Evolutionary conservation across 2,113 vertebrate genomes (phyloP).

Genomic region (Aegithalos caudatus): DNA sequence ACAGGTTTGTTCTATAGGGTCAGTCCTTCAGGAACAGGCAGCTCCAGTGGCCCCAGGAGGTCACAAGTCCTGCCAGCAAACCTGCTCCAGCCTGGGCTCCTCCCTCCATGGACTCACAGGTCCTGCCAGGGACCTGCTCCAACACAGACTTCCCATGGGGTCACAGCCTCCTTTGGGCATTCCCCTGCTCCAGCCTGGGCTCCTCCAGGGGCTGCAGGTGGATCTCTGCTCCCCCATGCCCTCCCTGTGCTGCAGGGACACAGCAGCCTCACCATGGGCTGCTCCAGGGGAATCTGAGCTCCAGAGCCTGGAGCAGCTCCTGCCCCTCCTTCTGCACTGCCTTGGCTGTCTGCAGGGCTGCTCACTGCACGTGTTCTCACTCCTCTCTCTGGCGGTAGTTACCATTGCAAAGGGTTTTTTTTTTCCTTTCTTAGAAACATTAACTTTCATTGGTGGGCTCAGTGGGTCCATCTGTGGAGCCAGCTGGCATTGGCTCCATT

Average conservation of each 20-base stretch:
- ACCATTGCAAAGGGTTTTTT: not conserved
- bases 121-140: not conserved
- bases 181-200: not conserved
- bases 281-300: not conserved
- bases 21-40: not conserved
- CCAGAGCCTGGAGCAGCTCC: not conserved
- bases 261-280: not conserved
- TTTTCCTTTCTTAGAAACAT: no score
- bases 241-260: not conserved
- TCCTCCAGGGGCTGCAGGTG: not conserved
- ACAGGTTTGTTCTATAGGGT: not conserved
- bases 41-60: accelerated
- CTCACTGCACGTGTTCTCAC: accelerated
- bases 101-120: no score
- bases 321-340: not conserved
- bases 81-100: not conserved
- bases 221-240: not conserved
- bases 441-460: not conserved
- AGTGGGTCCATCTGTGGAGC: accelerated
- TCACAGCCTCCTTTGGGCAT: no score
- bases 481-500: not conserved
- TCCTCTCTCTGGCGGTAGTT: not conserved
- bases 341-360: not conserved
- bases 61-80: not conserved
- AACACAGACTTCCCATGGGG: accelerated